Base-by-base conservation (phyloP, 2,888 invertebrate species). In the Serrognathus titanus region DNA sequence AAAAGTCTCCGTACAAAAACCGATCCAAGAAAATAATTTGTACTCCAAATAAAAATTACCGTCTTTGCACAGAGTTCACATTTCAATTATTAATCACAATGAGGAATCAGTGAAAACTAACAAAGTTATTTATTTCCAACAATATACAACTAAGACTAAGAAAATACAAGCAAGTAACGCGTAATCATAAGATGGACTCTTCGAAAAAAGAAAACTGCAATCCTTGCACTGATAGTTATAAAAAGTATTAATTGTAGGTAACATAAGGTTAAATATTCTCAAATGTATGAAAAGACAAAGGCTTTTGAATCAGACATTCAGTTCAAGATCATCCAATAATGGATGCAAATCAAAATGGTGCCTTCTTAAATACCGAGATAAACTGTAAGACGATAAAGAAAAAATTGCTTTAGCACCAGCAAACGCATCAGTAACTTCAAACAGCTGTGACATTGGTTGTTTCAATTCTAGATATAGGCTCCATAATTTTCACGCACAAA, bases 391-490 rank as follows among this genome's bases (percentile, higher is more conserved):
- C 13, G 13, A 13, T 1, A 40, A 45, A 45, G 4, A 45, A 12
- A 12, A 45, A 45, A 52, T 31, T 52, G 12, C 38, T 45, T 16
- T 35, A 46, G 43, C 35, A 20, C 47, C 37, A 20, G 10, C 6
- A 36, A 47, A 48, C 20, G 24, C 6, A 31, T 31, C 43, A 20
- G 20, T 24, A 20, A 3, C 35, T 48, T 57, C 74, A 81, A 69
- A 82, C 81, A 36, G 81, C 73, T 47, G 79, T 79, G 55, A 80
- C 77, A 55, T 81, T 79, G 2, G 80, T 79, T 24, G 80, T 79
- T 67, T 81, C 81, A 61, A 81, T 80, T 38, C 66, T 56, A 35
- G 63, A 79, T 51, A 81, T 77, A 8, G 81, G 81, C 61, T 81
- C 79, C 61, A 80, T 77, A n/a, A 80, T 78, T 63, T 82, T 79